A percentile compares a stretch with the other conserved stretches of the same genome.
phyloP scores from a whole-genome alignment of 2,113 vertebrate species.

The Bos indicus region DNA sequence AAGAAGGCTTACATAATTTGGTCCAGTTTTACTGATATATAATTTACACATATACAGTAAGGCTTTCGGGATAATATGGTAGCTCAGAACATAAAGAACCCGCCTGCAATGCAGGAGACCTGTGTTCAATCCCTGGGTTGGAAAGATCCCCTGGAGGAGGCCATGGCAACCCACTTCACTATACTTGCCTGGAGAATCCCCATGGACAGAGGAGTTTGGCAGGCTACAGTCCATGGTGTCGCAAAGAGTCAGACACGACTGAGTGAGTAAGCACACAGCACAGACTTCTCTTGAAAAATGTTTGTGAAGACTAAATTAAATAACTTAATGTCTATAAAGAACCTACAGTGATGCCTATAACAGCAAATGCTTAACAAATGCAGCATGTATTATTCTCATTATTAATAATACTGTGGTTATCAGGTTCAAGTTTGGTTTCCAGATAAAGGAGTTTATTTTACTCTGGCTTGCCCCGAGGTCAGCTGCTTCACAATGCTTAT shows the following conservation, averaged over 20 bases:
- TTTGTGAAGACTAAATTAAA: neutral
- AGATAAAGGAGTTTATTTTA: slow-evolving; percentile 5
- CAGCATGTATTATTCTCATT: neutral
- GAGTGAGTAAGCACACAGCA: neutral
- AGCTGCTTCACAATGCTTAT: neutral
- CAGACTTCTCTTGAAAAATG: neutral
- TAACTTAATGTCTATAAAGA: neutral
- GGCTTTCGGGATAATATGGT: neutral
- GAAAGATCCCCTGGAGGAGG: neutral
- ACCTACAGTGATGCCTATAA: neutral
- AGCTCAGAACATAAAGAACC: neutral
- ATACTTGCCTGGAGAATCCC: neutral
- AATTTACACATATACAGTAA: neutral
- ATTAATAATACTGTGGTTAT: neutral
- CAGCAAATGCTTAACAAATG: neutral
- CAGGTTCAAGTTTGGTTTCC: slow-evolving; percentile 19
- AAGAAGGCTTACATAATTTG: neutral
- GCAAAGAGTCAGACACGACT: neutral
- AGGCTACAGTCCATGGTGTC: neutral
- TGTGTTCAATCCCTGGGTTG: neutral
- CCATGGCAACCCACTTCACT: neutral
- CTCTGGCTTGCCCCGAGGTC: neutral
- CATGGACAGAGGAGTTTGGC: neutral
- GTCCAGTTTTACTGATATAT: neutral
- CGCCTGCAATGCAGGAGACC: neutral